Evolutionary conservation across 1,140 invertebrate genomes (phyloP).

Genomic region (Ridgeia piscesae): DNA sequence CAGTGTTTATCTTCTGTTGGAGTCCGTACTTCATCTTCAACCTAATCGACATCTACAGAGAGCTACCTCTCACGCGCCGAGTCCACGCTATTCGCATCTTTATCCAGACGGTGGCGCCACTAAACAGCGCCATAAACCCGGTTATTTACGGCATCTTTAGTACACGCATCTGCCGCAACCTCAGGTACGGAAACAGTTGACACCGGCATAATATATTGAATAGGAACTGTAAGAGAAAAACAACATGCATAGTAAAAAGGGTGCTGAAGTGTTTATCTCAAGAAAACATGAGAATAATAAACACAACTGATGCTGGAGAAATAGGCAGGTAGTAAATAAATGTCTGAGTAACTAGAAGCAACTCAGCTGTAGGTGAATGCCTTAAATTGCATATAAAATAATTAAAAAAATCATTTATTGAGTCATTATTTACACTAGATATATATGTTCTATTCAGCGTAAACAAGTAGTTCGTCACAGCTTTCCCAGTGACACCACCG

Average conservation of each 20-base stretch:
- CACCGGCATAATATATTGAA: background rate
- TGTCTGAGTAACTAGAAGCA: too few relatives aligned
- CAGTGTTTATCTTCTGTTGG: constrained; percentile 95
- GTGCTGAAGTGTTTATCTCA: too few relatives aligned
- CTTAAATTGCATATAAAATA: too few relatives aligned
- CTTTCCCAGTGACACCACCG: too few relatives aligned
- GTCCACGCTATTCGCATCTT: constrained; percentile 84
- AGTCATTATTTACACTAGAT: too few relatives aligned
- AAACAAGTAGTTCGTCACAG: too few relatives aligned
- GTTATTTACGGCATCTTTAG: constrained; percentile 94
- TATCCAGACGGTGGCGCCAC: constrained; percentile 86
- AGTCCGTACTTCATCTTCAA: constrained; percentile 94
- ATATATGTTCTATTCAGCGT: too few relatives aligned
- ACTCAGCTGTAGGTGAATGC: too few relatives aligned
- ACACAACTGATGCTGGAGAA: too few relatives aligned
- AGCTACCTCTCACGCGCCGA: constrained; percentile 77
- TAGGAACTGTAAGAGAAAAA: background rate
- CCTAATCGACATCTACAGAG: constrained; percentile 84
- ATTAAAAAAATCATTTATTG: too few relatives aligned
- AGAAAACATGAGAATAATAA: too few relatives aligned
- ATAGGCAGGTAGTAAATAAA: too few relatives aligned
- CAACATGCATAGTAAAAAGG: background rate
- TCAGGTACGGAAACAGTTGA: constrained; percentile 67
- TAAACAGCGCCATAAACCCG: constrained; percentile 93
- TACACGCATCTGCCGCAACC: constrained; percentile 81